Conservation (phyloP, 2,113 vertebrate species). For the Sander lucioperca region DNA sequence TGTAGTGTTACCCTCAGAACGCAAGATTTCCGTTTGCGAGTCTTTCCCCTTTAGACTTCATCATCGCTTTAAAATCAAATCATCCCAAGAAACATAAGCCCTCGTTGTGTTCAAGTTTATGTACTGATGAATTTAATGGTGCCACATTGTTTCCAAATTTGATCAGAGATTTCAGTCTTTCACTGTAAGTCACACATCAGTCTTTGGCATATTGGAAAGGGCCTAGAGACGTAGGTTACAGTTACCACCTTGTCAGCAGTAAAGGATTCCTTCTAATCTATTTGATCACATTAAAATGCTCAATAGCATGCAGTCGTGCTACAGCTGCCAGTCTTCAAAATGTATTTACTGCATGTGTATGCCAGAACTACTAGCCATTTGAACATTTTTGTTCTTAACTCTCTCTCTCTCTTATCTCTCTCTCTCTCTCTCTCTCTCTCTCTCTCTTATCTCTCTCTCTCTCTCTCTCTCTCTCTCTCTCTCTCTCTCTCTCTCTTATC, state of each 20-base stretch:
- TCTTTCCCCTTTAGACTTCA: slow-evolving; percentile 34
- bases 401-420: too few species aligned
- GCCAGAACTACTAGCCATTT: not conserved
- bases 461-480: too few species aligned
- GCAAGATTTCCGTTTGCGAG: slow-evolving; percentile 8
- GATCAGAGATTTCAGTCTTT: slow-evolving; percentile 43
- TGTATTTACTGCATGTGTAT: not conserved
- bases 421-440: too few species aligned
- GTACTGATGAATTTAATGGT: slow-evolving; percentile 50
- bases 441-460: too few species aligned
- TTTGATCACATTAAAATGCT: slow-evolving; percentile 70
- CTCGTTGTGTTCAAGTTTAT: slow-evolving; percentile 16
- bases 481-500: too few species aligned
- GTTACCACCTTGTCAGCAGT: slow-evolving; percentile 75
- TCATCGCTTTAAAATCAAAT: slow-evolving; percentile 45
- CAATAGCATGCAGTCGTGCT: slow-evolving; percentile 11
- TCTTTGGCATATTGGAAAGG: slow-evolving; percentile 51
- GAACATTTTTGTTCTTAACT: too few species aligned
- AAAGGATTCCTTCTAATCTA: slow-evolving; percentile 75
- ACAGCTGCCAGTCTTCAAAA: slow-evolving; percentile 25
- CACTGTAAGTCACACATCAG: slow-evolving; percentile 35
- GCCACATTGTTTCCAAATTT: slow-evolving; percentile 43
- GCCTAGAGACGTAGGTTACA: slow-evolving; percentile 32
- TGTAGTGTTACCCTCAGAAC: not conserved
- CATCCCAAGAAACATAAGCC: slow-evolving; percentile 19